Evolutionary conservation across 2,113 vertebrate species (phyloP).

Genomic region (Trachemys scripta): DNA sequence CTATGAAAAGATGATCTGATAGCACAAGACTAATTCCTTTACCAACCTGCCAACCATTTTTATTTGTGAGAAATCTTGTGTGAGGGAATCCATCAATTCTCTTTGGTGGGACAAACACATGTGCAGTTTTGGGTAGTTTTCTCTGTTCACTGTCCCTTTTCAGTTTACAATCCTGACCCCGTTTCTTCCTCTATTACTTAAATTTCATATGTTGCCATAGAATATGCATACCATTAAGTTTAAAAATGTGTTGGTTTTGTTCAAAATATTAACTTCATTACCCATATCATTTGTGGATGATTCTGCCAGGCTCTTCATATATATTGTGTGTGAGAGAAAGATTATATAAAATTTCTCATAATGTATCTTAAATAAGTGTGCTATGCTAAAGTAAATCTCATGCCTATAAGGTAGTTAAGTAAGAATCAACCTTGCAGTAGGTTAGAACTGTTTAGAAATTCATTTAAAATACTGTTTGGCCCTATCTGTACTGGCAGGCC

Average conservation of each 20-base stretch:
- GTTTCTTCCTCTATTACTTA: background rate
- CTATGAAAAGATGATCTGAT: background rate
- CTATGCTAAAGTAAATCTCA: background rate
- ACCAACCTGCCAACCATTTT: background rate
- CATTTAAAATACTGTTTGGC: rapidly evolving
- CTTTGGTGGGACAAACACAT: background rate
- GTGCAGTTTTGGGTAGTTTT: background rate
- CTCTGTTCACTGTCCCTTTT: background rate
- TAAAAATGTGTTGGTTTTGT: background rate
- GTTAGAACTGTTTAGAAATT: background rate
- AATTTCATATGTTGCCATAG: rapidly evolving
- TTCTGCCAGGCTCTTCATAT: background rate
- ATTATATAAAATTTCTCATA: background rate
- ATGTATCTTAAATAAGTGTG: background rate
- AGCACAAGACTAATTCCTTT: background rate
- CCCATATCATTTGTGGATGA: background rate
- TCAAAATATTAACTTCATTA: background rate
- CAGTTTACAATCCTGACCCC: background rate
- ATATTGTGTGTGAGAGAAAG: background rate
- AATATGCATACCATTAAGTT: background rate
- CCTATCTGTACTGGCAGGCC: background rate
- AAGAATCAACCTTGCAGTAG: background rate
- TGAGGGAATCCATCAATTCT: background rate
- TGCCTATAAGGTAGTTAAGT: background rate
- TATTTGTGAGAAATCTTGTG: background rate